Evolutionary conservation across 2,888 invertebrate genomes (phyloP), one percentile per base, ranked within the genome.

Genomic region (Trichogramma evanescens): DNA sequence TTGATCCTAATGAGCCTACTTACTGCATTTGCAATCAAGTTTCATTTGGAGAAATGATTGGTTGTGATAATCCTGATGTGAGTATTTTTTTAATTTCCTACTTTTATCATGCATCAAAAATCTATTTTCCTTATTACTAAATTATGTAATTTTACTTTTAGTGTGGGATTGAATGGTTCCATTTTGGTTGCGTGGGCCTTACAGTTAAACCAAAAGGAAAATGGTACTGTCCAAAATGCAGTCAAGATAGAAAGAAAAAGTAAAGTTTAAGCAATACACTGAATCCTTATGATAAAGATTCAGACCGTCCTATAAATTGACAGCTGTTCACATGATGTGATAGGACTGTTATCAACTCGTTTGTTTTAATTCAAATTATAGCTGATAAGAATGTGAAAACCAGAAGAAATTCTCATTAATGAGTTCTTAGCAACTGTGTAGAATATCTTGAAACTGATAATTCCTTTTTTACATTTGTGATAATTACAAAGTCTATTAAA

Each of bases 21-120:
- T 99, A 99, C 77, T 99, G 97, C 77, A 82, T 96, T 46, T 99
- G 98, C 74, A 95, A 97, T 79, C 97, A 98, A 84, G 91, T 92
- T 54, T 95, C 95, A 4, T 95, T 94, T 71, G 95, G 95, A 59
- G 93, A 95, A 82, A 96, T 96, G 95, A 94, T 96, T 74, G 93
- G 92, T 66, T 96, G 95, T 82, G 95, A 96, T 80, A 95, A 95
- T 79, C 88, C 88, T 54, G 91, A 91, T 82, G 90, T 86, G 79
- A 82, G 82, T 80, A 63, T 62, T 41, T 6, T 13, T 43, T 49
- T 61, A 56, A 59, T 45, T 54, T 54, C 52, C 45, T 50, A 41
- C 52, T 41, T 44, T 45, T 51, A 59, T 51, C 50, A 59, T 2
- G 5, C n/a, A 40, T n/a, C 7, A 50, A 52, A 53, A 13, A 38